Conservation (phyloP, 2,797 vertebrate genomes). For the Ammospiza maritima region DNA sequence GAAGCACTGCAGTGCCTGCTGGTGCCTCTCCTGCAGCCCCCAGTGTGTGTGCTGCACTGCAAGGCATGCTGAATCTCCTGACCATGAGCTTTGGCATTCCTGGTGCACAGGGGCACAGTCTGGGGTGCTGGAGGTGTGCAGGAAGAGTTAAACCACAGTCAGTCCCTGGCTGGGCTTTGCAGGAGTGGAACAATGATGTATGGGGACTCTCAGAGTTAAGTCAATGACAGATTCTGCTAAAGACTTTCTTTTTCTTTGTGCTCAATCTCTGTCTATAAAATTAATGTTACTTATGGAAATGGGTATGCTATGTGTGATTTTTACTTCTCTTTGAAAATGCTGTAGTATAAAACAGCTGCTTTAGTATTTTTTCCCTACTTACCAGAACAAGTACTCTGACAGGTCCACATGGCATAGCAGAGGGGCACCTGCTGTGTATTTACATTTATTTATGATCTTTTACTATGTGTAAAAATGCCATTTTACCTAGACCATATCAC, state of each 20-base stretch:
- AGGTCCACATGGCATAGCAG: not conserved
- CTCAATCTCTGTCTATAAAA: not conserved
- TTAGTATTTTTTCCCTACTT: not conserved
- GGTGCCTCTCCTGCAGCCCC: not conserved
- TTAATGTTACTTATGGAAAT: not conserved
- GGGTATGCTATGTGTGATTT: not conserved
- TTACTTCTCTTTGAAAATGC: not conserved
- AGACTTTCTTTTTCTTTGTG: not conserved
- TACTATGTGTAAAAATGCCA: not conserved
- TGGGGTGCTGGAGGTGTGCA: not conserved
- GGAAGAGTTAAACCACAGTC: not conserved
- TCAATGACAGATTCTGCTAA: not conserved
- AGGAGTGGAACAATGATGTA: not conserved
- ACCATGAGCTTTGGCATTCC: fast-evolving
- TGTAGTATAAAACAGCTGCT: not conserved
- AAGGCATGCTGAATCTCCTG: not conserved
- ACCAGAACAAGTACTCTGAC: not conserved
- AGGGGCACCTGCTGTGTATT: not conserved
- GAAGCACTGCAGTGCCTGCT: not conserved
- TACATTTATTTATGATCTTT: not conserved
- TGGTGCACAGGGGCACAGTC: not conserved
- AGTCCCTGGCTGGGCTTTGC: not conserved
- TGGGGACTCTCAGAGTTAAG: not conserved
- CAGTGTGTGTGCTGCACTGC: not conserved
- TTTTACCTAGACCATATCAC: not conserved